Evolutionary conservation across 2,797 vertebrate genomes (phyloP), one percentile per base, ranked within the genome.

Genomic region (Gypaetus barbatus): DNA sequence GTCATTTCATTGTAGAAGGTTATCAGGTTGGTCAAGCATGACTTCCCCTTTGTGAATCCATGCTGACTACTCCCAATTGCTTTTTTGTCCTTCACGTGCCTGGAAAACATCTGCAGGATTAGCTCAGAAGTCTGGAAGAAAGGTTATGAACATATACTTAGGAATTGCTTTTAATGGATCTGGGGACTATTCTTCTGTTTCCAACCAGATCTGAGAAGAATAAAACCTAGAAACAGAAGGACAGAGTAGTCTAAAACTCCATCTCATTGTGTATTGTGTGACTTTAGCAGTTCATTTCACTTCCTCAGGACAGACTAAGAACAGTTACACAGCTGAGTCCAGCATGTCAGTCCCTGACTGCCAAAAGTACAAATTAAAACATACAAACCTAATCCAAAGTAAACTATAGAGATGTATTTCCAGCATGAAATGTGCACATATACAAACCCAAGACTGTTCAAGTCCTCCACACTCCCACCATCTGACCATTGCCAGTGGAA

Each of bases 361-460:
- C 89, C 87, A 93, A 87, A 92, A 89, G 18, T 37, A 80, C n/a
- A 83, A 81, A 95, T 83, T 83, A 89, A 94, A 95, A 71, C 52
- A 85, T 28, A 71, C 25, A 87, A 90, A 85, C 22, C 18, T 74
- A 68, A 65, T 92, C 91, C 95, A 95, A 96, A 95, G 30, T 75
- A 94, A 96, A 91, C 37, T 82, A 74, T 2, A 56, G 64, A 87
- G 44, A 74, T 39, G 13, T 25, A 48, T 80, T 95, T 91, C 60
- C 66, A 89, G 79, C 48, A 92, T 2, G 1, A 95, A 89, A 83
- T 31, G 14, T 74, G 60, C 68, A 64, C 48, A 75, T 70, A 44
- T 30, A 74, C 41, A 69, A 94, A 73, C 9, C 6, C 31, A 80
- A 80, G 84, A 33, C 17, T 63, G 24, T 51, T 90, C 3, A 18